A percentile compares a stretch with the other conserved stretches of the same genome.
phyloP scores from a whole-genome alignment of 1,140 invertebrate genomes.

The Drosophila novamexicana region DNA sequence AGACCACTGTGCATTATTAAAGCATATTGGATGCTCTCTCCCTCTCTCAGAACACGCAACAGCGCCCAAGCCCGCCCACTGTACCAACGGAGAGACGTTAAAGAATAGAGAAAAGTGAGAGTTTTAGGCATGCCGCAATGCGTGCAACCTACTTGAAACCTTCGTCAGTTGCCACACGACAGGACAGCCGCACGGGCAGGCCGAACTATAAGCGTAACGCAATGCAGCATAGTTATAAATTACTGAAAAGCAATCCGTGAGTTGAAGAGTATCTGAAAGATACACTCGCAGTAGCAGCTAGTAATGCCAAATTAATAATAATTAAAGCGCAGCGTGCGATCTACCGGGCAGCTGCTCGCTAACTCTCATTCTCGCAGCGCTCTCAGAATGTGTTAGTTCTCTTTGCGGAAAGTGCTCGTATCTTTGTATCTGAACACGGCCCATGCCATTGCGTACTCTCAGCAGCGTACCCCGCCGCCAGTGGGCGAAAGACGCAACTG shows the following conservation, averaged over 20 bases:
- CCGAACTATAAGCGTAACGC: slow-evolving; percentile 13
- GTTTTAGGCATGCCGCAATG: slow-evolving; percentile 18
- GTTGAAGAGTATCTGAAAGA: slow-evolving; percentile 39
- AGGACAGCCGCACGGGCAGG: slow-evolving; percentile 64
- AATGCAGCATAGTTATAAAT: slow-evolving; percentile 25
- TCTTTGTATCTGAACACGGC: slow-evolving; percentile 58
- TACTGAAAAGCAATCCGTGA: slow-evolving; percentile 20
- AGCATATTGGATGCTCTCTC: slow-evolving; percentile 5
- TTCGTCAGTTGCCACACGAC: slow-evolving; percentile 71
- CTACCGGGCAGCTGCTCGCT: slow-evolving; percentile 9
- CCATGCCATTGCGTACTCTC: slow-evolving; percentile 60
- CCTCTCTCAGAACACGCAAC: slow-evolving; percentile 6
- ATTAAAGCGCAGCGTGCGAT: slow-evolving; percentile 61
- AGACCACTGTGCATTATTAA: slow-evolving; percentile 18
- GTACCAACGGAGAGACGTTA: slow-evolving; percentile 10
- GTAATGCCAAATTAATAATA: slow-evolving; percentile 52
- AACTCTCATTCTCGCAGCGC: slow-evolving; percentile 5
- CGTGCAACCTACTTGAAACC: slow-evolving; percentile 44
- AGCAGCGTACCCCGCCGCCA: slow-evolving; percentile 48
- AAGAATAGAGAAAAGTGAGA: slow-evolving; percentile 20
- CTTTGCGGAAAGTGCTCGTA: slow-evolving; percentile 66
- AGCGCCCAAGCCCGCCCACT: slow-evolving; percentile 19
- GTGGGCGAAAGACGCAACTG: slow-evolving; percentile 75
- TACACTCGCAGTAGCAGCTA: slow-evolving; percentile 27
- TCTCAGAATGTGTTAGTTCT: slow-evolving; percentile 18